A percentile compares a stretch with the other conserved stretches of the same genome.
These are phyloP conservation scores for Priocnemis perturbator DNA, from an alignment of 2,888 invertebrate species.

Conservation along the genomic window DNA sequence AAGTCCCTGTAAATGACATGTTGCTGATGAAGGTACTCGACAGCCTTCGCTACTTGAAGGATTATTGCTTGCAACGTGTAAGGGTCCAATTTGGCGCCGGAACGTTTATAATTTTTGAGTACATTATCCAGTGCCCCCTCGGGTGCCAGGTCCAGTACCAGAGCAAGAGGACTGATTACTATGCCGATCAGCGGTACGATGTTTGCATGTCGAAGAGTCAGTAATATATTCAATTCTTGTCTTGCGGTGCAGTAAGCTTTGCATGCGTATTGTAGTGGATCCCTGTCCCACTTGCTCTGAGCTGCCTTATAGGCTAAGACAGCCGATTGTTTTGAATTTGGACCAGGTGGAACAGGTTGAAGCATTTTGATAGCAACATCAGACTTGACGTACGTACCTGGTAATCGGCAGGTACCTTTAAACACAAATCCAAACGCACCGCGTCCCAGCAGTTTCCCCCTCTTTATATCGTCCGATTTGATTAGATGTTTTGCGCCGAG, in stretches of 20 bases:
- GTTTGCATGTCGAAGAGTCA: slow-evolving; percentile 90
- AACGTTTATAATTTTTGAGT: slow-evolving; percentile 89
- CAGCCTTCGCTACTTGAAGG: slow-evolving; percentile 93
- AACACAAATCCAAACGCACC: slow-evolving; percentile 99
- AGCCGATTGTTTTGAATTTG: slow-evolving; percentile 82
- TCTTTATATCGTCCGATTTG: slow-evolving; percentile 87
- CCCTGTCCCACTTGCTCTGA: slow-evolving; percentile 93
- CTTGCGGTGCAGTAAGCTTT: slow-evolving; percentile 97
- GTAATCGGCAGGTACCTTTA: slow-evolving; percentile 83
- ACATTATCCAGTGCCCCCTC: slow-evolving; percentile 91
- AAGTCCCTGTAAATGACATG: slow-evolving; percentile 95
- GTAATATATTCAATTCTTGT: slow-evolving; percentile 93
- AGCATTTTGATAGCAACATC: slow-evolving; percentile 96
- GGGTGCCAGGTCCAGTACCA: slow-evolving; percentile 94
- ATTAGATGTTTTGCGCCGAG: slow-evolving; percentile 89
- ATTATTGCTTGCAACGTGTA: slow-evolving; percentile 90
- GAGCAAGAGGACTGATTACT: slow-evolving; percentile 90
- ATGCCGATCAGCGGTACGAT: slow-evolving; percentile 95
- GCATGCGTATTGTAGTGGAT: slow-evolving; percentile 93
- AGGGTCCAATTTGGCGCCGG: slow-evolving; percentile 88
- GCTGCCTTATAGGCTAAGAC: slow-evolving; percentile 79
- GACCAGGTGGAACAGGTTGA: slow-evolving; percentile 93
- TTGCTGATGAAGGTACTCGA: slow-evolving; percentile 95
- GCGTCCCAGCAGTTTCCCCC: slow-evolving; percentile 89
- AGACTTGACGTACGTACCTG: slow-evolving; percentile 78